phyloP scores from a whole-genome alignment of 2,797 vertebrate genomes.

The Denticeps clupeoides region DNA sequence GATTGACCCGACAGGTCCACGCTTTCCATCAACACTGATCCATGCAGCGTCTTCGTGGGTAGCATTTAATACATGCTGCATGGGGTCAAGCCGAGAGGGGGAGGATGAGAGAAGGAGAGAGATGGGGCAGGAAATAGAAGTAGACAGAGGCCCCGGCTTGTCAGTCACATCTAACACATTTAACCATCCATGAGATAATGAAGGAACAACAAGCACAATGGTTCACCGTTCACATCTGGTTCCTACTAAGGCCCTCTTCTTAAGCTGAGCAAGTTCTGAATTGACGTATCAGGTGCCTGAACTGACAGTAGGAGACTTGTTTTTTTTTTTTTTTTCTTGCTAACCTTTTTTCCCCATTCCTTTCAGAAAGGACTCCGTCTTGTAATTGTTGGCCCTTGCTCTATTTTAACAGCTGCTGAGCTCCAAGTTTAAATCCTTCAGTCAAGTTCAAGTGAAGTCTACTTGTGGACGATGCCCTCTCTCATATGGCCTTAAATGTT shows the following conservation, averaged over 20 bases:
- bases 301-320: neutral
- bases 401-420: constrained; percentile 14
- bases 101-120: constrained; percentile 17
- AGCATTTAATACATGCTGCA: constrained; percentile 3
- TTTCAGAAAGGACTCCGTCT: constrained; percentile 3
- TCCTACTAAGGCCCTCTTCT: no score
- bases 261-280: no score
- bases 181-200: constrained; percentile 12
- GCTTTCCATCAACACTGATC: constrained; percentile 21
- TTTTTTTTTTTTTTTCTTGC: constrained; percentile 4
- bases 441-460: no score
- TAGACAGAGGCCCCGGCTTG: constrained; percentile 10
- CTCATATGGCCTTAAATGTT: no score
- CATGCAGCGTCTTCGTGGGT: no score
- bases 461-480: no score
- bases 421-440: no score
- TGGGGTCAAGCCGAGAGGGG: constrained; percentile 18
- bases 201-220: constrained; percentile 11
- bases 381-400: constrained; percentile 8
- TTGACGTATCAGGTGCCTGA: no score
- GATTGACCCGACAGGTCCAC: no score
- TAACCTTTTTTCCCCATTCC: no score
- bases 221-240: no score
- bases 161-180: constrained; percentile 13
- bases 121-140: constrained; percentile 15